These are phyloP conservation scores for Eurypyga helias DNA, from an alignment of 2,113 vertebrate genomes.

Conservation along the genomic window DNA sequence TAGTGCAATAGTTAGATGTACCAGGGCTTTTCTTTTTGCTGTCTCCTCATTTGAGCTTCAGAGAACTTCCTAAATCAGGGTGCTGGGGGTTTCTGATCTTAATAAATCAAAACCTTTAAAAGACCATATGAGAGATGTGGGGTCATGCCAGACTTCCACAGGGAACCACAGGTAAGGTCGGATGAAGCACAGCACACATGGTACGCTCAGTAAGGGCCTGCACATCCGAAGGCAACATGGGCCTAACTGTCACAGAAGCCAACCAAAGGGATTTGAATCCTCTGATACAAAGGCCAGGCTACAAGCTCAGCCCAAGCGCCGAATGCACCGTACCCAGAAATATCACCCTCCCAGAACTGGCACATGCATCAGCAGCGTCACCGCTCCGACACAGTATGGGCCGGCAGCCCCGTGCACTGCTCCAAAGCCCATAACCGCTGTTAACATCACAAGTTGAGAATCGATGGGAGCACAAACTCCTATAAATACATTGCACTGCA, in stretches of 20 bases:
- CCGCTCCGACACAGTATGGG: neutral
- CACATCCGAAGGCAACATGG: neutral
- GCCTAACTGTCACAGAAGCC: neutral
- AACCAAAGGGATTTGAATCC: neutral
- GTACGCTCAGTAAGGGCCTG: neutral
- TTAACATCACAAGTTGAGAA: neutral
- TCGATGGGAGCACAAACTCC: neutral
- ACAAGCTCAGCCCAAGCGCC: neutral
- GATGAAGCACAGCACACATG: accelerated
- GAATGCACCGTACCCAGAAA: neutral
- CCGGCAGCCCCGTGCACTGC: neutral
- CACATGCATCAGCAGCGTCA: neutral
- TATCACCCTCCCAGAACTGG: neutral
- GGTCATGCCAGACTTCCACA: neutral
- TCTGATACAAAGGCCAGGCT: neutral
- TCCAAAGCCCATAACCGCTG: neutral
- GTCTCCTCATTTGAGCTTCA: neutral
- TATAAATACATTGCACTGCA: neutral
- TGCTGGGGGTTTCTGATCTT: neutral
- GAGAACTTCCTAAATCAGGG: neutral
- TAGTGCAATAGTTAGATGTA: neutral
- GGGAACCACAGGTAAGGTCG: neutral
- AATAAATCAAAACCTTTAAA: neutral
- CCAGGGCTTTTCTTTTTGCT: neutral
- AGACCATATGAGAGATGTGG: neutral